Evolutionary conservation across 2,797 vertebrate genomes (phyloP), one percentile per base, ranked within the genome.

Genomic region (Nyctalus aviator): DNA sequence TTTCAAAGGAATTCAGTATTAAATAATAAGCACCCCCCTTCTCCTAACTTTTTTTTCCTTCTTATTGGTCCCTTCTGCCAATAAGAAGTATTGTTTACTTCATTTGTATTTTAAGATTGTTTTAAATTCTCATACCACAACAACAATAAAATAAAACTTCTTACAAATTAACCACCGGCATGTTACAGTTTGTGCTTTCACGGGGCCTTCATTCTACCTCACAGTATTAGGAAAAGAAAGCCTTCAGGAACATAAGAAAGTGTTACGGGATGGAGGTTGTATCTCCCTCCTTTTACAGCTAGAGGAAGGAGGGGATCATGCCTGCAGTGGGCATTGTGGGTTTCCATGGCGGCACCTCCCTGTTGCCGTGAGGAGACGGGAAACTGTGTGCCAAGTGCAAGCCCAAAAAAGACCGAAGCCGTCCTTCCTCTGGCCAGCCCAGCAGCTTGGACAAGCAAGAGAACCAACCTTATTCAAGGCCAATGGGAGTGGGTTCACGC

Each of bases 191-290:
- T 83, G 75, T 62, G 57, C 35, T 88, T 96, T 81, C 41, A 66
- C 10, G 25, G 27, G 46, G 41, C 35, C 81, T 87, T 76, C 73
- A 8, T 53, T 62, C 59, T 66, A 27, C 68, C 71, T 75, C 57
- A 73, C 3, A 53, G 50, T 14, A 89, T 21, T 59, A 82, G 64
- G 27, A 30, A 73, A 89, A 85, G 73, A 88, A 90, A 88, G 37
- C 57, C 73, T 94, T 76, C 25, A 41, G 75, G 84, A 91, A 95
- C 41, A 55, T 7, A 44, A 17, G 92, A 85, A 93, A 93, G 92
- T 35, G 75, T 73, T 72, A 82, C 0, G 2, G 62, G 83, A 76
- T 18, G 7, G 41, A 46, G 89, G 66, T 84, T 91, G 48, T 13
- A 50, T 94, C 94, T 76, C 72, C 41, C 73, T 55, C 59, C 32